These are phyloP conservation scores for Orthosia cruda DNA, from an alignment of 2,888 invertebrate genomes.

Conservation along the genomic window DNA sequence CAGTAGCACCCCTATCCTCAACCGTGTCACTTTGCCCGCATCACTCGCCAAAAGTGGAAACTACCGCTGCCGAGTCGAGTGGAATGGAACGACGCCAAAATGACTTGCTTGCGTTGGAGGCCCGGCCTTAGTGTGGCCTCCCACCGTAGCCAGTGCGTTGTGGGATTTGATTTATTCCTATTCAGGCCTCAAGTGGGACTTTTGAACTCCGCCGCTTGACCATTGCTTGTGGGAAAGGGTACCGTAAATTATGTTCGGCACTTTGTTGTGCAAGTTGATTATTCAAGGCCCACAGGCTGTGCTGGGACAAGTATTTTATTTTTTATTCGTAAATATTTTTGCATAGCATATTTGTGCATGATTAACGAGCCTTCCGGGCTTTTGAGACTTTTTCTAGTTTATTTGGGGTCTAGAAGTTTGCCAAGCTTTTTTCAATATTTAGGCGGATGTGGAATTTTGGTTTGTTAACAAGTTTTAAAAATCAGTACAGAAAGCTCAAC, in stretches of 20 bases:
- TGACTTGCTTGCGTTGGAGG: conserved; percentile 54
- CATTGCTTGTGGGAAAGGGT: conserved; percentile 72
- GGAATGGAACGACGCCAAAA: conserved; percentile 61
- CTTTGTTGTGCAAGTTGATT: conserved; percentile 72
- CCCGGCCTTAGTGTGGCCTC: conserved; percentile 60
- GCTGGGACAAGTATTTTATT: conserved; percentile 45
- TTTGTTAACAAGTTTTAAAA: background rate
- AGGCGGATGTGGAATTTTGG: background rate
- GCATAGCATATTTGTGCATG: conserved; percentile 29
- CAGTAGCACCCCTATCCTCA: conserved; percentile 19
- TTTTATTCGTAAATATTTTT: conserved; percentile 56
- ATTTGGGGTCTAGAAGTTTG: conserved; percentile 4
- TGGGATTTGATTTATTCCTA: conserved; percentile 83
- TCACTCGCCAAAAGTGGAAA: conserved; percentile 54
- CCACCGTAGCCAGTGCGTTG: conserved; percentile 75
- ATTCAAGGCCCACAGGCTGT: conserved; percentile 59
- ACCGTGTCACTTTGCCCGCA: conserved; percentile 31
- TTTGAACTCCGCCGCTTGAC: conserved; percentile 79
- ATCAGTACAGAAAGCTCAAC: background rate
- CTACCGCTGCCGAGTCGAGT: conserved; percentile 57
- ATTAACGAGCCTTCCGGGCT: conserved; percentile 48
- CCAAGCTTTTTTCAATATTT: conserved; percentile 14
- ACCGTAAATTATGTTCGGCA: conserved; percentile 74
- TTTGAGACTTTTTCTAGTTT: conserved; percentile 19
- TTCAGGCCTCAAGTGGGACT: conserved; percentile 80